These are phyloP conservation scores for Megathymus violae DNA, from an alignment of 1,140 invertebrate species.

Conservation along the genomic window DNA sequence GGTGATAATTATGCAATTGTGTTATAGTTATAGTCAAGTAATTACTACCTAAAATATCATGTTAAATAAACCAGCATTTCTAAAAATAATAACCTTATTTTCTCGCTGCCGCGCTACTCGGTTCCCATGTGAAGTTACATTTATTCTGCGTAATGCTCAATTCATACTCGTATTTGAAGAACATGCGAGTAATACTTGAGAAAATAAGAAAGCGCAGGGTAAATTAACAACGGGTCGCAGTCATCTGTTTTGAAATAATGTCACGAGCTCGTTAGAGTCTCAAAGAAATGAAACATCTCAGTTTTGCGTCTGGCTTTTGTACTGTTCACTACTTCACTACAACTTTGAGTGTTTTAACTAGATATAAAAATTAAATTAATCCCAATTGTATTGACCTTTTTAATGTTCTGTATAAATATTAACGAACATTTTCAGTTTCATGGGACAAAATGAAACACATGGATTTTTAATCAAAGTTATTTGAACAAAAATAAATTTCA, in stretches of 20 bases:
- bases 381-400: too few species aligned
- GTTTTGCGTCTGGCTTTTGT: conserved; percentile 38
- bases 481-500: too few species aligned
- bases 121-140: conserved; percentile 23
- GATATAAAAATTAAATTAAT: too few species aligned
- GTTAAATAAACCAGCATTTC: conserved; percentile 1
- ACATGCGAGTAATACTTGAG: conserved; percentile 22
- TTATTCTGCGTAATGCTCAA: conserved; percentile 36
- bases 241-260: conserved; percentile 45
- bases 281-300: conserved; percentile 39
- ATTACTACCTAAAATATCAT: too few species aligned
- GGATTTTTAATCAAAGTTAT: too few species aligned
- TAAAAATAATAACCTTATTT: conserved; percentile 22
- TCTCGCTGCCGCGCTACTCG: conserved; percentile 10
- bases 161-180: conserved; percentile 40
- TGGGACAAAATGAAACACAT: too few species aligned
- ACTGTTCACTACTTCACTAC: conserved; percentile 35
- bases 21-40: too few species aligned
- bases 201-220: conserved; percentile 40
- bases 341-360: conserved; percentile 1
- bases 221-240: conserved; percentile 41
- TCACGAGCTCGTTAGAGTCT: conserved; percentile 41
- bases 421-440: too few species aligned
- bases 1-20: too few species aligned
- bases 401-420: too few species aligned